Base-by-base conservation (phyloP, 2,797 vertebrate genomes). In the Crocodylus rhombifer region DNA sequence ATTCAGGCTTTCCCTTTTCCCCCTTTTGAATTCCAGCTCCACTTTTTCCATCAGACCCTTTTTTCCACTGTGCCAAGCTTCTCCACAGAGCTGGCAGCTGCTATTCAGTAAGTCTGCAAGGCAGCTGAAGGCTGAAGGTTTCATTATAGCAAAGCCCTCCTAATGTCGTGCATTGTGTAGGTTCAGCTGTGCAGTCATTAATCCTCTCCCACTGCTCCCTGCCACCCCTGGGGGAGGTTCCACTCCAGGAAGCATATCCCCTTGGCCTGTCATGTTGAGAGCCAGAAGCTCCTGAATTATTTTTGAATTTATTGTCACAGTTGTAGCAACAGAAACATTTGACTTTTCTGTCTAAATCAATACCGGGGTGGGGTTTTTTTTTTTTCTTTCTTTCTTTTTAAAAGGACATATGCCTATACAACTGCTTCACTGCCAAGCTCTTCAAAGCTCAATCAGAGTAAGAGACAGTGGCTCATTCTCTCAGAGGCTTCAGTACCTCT, bases 21-120 rank as follows among this genome's bases (percentile, higher is more conserved):
- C 28, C 64, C n/a, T 67, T 77, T 84, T 71, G 0, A 75, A 76
- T 84, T 96, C 91, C 93, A 92, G 92, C 80, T 95, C 90, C 83
- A 0, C 65, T 95, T 95, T 96, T 96, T 95, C 65, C 2, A 21
- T 69, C 89, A 84, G 88, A 90, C 88, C 77, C 30, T 78, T 75
- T 26, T 62, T 60, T 16, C 86, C 25, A 3, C 71, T 84, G 89
- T 91, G 88, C 80, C 0, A 1, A 92, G 80, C 64, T 80, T 55
- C 80, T 93, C 89, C 86, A 17, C 86, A 36, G 94, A 0, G n/a
- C 89, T 94, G 93, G 92, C 95, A 94, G 96, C 92, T 92, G 95
- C 96, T 92, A 6, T 84, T 95, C 91, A 92, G 88, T 28, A 21
- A 89, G 77, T 18, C 84, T 87, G 78, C 23, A 6, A 62, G 73